Evolutionary conservation across 2,797 vertebrate species (phyloP).

Genomic region (Xerus rutilus): DNA sequence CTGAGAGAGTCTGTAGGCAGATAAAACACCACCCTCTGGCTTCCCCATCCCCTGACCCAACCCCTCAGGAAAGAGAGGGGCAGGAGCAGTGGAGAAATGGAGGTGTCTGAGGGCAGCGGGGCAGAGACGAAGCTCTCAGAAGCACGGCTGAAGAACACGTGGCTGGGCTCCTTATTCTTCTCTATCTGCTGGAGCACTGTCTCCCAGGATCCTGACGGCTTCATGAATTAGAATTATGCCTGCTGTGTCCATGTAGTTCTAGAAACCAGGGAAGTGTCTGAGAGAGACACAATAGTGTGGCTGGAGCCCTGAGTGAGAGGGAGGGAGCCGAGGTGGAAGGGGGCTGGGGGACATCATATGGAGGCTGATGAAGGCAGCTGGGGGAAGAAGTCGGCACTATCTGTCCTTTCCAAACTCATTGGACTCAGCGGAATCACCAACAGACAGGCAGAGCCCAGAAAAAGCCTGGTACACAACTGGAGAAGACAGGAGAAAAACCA

Average conservation of each 20-base stretch:
- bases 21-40: background rate
- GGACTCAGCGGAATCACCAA: background rate
- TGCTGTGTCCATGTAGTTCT: background rate
- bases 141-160: background rate
- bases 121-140: background rate
- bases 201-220: background rate
- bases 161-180: background rate
- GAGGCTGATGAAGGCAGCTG: background rate
- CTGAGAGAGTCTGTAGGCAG: background rate
- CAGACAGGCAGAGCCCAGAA: background rate
- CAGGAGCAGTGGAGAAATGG: background rate
- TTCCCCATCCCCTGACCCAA: background rate
- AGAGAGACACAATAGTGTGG: background rate
- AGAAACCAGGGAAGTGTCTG: background rate
- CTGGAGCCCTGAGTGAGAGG: background rate
- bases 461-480: too few relatives aligned
- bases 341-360: accelerated
- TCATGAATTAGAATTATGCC: background rate
- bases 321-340: background rate
- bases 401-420: background rate
- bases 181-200: background rate
- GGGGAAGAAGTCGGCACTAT: background rate
- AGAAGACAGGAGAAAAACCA: background rate
- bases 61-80: background rate
- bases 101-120: background rate